Conservation (phyloP, 2,888 invertebrate species). For the Belgica antarctica region DNA sequence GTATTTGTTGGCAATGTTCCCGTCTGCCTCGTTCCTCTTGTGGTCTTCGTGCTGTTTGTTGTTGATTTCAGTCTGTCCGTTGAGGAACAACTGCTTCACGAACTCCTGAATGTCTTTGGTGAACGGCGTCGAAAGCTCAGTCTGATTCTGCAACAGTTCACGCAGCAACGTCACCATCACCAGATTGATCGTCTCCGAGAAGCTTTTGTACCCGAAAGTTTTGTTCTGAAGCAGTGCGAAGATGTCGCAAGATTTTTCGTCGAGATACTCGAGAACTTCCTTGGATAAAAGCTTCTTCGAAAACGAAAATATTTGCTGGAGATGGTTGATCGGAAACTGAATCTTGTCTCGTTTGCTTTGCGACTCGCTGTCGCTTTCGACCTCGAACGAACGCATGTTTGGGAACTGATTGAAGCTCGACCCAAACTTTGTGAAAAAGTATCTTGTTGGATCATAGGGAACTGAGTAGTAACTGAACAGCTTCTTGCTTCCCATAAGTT, state of each 20-base stretch:
- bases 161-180: conserved; percentile 88
- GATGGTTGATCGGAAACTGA: conserved; percentile 72
- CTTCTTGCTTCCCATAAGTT: conserved; percentile 48
- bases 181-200: conserved; percentile 90
- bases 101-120: conserved; percentile 92
- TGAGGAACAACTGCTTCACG: conserved; percentile 82
- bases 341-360: conserved; percentile 60
- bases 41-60: conserved; percentile 84
- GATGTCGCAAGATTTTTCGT: conserved; percentile 80
- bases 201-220: conserved; percentile 89
- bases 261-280: conserved; percentile 75
- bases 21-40: conserved; percentile 73
- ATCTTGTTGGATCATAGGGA: conserved; percentile 75
- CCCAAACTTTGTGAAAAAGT: conserved; percentile 89
- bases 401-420: conserved; percentile 90
- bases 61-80: conserved; percentile 90
- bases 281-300: conserved; percentile 84
- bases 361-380: conserved; percentile 12
- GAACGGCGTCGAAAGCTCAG: conserved; percentile 83
- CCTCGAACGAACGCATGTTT: conserved; percentile 72
- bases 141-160: conserved; percentile 86
- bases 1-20: conserved; percentile 76
- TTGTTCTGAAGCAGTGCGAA: conserved; percentile 69
- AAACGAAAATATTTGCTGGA: conserved; percentile 74
- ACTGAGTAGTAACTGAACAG: conserved; percentile 61